Evolutionary conservation across 2,888 invertebrate species (phyloP).

Genomic region (Apamea epomidion): DNA sequence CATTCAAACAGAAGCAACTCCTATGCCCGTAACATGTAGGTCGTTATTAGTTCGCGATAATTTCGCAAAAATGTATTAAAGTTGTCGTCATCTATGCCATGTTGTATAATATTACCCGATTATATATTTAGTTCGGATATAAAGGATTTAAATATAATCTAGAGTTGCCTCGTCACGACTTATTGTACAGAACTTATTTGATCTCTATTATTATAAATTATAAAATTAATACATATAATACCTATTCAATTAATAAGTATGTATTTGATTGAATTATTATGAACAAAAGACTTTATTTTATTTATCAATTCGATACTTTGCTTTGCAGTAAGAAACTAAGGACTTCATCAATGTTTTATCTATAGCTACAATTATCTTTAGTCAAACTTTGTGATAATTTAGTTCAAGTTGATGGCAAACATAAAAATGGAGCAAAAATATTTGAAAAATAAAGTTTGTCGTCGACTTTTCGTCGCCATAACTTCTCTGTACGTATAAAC

Average conservation of each 20-base stretch:
- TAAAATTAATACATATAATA: constrained; percentile 30
- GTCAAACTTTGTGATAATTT: constrained; percentile 61
- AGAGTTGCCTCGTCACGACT: constrained; percentile 26
- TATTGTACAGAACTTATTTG: constrained; percentile 59
- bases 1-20: constrained; percentile 2
- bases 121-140: constrained; percentile 12
- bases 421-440: constrained; percentile 39
- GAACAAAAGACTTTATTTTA: constrained; percentile 35
- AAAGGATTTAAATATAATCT: constrained; percentile 22
- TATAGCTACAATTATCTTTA: constrained; percentile 46
- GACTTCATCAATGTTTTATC: constrained; percentile 34
- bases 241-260: constrained; percentile 27
- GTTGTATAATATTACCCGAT: constrained; percentile 14
- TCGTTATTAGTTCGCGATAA: background rate
- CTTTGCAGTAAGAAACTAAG: constrained; percentile 44
- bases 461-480: constrained; percentile 60
- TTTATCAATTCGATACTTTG: constrained; percentile 37
- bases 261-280: constrained; percentile 42
- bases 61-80: constrained; percentile 12
- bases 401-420: constrained; percentile 42
- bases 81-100: constrained; percentile 22
- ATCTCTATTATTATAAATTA: constrained; percentile 52
- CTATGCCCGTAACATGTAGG: background rate
- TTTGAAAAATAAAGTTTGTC: constrained; percentile 45
- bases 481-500: constrained; percentile 56